Conservation (phyloP, 2,113 vertebrate genomes). For the Athene cunicularia region DNA sequence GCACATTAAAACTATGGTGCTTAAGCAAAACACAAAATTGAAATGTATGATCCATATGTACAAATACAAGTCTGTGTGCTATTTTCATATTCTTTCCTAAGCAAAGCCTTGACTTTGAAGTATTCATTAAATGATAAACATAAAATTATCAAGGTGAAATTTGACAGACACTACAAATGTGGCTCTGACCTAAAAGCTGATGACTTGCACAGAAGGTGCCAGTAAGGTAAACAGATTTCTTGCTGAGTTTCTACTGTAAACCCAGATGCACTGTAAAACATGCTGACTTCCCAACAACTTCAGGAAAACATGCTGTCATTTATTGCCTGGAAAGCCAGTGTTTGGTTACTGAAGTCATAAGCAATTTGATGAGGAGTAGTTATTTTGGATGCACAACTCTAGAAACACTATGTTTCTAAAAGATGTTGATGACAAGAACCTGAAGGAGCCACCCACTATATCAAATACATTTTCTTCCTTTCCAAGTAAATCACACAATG, state of each 20-base stretch:
- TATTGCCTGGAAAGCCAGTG: neutral
- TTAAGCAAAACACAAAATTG: neutral
- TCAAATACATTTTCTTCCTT: neutral
- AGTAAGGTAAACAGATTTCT: neutral
- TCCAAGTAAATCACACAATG: neutral
- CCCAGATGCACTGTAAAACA: neutral
- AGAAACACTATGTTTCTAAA: neutral
- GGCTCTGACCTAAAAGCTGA: neutral
- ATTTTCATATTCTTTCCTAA: neutral
- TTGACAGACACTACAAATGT: neutral
- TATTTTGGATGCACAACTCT: neutral
- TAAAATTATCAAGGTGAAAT: neutral
- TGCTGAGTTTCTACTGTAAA: neutral
- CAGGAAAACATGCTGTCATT: slow-evolving; percentile 15
- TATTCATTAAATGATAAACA: neutral
- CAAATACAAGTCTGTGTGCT: neutral
- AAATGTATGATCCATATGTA: neutral
- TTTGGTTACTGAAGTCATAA: slow-evolving; percentile 23
- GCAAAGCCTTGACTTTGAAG: neutral
- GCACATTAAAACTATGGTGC: neutral
- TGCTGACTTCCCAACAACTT: neutral
- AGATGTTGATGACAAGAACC: neutral
- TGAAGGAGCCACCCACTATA: neutral
- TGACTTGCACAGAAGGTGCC: neutral
- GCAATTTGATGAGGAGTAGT: slow-evolving; percentile 2